phyloP scores from a whole-genome alignment of 2,888 invertebrate species.

The Eupithecia centaureata region DNA sequence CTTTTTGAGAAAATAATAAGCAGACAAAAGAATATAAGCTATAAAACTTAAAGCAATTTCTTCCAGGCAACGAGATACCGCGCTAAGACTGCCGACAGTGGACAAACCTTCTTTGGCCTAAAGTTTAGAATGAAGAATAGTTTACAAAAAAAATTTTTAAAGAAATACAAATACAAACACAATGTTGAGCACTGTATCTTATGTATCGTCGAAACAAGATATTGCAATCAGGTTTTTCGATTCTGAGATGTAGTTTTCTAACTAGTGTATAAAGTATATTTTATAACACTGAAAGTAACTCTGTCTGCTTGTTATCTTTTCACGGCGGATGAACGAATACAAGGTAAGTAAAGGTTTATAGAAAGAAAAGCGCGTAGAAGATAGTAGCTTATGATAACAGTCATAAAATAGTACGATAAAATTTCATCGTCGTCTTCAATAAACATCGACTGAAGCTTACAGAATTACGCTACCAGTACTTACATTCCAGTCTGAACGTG shows the following conservation, averaged over 20 bases:
- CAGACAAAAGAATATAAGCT: too few species aligned
- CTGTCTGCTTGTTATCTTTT: conserved; percentile 1
- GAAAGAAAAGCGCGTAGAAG: background rate
- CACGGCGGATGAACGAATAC: background rate
- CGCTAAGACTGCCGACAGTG: too few species aligned
- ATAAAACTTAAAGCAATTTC: too few species aligned
- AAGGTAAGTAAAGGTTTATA: background rate
- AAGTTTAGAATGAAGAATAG: too few species aligned
- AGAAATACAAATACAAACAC: too few species aligned
- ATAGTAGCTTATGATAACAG: background rate
- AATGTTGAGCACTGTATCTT: too few species aligned
- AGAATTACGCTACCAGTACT: background rate
- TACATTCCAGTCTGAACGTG: conserved; percentile 5
- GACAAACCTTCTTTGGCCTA: too few species aligned
- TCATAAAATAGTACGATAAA: background rate
- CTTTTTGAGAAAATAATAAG: too few species aligned
- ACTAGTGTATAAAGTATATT: background rate
- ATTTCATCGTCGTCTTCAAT: background rate
- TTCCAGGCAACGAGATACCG: too few species aligned
- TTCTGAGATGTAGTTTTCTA: background rate
- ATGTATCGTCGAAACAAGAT: too few species aligned
- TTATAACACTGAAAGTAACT: background rate
- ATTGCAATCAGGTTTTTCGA: background rate
- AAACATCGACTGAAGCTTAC: background rate
- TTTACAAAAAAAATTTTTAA: too few species aligned